phyloP scores from a whole-genome alignment of 2,113 vertebrate genomes.

The Otis tarda region DNA sequence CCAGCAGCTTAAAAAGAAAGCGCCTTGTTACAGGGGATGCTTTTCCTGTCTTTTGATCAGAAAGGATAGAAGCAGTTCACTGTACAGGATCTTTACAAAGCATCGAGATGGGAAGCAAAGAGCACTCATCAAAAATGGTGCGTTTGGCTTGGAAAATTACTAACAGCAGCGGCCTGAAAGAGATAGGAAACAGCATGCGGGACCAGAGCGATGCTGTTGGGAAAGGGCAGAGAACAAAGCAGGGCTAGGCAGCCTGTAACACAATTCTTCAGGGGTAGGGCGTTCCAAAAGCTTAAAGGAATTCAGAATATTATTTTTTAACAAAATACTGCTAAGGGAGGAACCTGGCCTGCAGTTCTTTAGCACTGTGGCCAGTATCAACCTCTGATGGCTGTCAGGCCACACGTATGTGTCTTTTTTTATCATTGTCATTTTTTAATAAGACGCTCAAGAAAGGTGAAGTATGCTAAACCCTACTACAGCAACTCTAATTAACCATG shows the following conservation, averaged over 20 bases:
- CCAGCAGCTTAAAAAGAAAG: not conserved
- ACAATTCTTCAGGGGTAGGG: constrained; percentile 8
- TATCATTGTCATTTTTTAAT: not conserved
- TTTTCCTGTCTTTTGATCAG: not conserved
- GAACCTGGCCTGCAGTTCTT: not conserved
- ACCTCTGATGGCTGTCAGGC: not conserved
- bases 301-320: constrained; percentile 47
- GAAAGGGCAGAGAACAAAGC: not conserved
- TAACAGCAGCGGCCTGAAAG: not conserved
- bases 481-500: not conserved
- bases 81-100: not conserved
- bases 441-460: not conserved
- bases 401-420: not conserved
- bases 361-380: not conserved
- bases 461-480: not conserved
- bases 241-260: not conserved
- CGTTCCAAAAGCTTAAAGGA: constrained; percentile 13
- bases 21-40: not conserved
- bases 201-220: not conserved
- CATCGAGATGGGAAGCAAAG: not conserved
- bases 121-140: not conserved
- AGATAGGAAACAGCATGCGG: not conserved
- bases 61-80: not conserved
- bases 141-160: not conserved
- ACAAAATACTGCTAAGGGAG: constrained; percentile 36